These are phyloP conservation scores for Melanostoma mellinum DNA, from an alignment of 2,888 invertebrate genomes.

Conservation along the genomic window DNA sequence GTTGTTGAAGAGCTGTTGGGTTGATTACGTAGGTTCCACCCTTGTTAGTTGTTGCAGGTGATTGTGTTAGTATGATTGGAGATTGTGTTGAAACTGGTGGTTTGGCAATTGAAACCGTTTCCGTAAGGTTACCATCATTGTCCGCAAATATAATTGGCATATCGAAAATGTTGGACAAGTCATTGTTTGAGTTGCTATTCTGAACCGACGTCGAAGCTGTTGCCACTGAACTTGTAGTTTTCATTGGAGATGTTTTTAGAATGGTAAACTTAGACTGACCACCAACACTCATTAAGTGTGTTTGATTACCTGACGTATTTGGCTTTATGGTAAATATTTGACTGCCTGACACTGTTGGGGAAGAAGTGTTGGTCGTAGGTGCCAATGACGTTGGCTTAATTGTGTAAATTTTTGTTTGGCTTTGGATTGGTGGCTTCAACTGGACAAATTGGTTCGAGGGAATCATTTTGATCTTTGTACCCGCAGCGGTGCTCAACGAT, in stretches of 20 bases:
- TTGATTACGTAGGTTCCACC: constrained; percentile 78
- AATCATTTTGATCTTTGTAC: constrained; percentile 81
- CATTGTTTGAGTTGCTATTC: constrained; percentile 78
- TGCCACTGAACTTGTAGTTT: constrained; percentile 49
- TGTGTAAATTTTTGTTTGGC: constrained; percentile 80
- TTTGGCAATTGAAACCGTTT: constrained; percentile 69
- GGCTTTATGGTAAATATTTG: constrained; percentile 80
- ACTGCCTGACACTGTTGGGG: constrained; percentile 65
- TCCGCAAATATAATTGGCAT: constrained; percentile 87
- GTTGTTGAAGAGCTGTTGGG: constrained; percentile 74
- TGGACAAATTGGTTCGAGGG: constrained; percentile 81
- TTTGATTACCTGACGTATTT: constrained; percentile 74
- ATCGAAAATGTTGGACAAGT: constrained; percentile 85
- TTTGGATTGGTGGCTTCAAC: constrained; percentile 77
- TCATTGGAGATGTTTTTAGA: constrained; percentile 78
- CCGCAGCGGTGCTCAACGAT: constrained; percentile 69
- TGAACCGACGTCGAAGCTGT: constrained; percentile 49
- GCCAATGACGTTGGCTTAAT: constrained; percentile 76
- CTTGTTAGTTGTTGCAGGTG: constrained; percentile 42
- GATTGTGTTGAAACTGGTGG: constrained; percentile 34
- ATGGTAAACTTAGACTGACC: constrained; percentile 80
- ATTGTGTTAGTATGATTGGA: constrained; percentile 56
- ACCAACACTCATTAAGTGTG: constrained; percentile 77
- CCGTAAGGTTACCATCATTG: constrained; percentile 81
- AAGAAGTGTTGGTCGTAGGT: constrained; percentile 28